Percentiles rank a stretch among this genome's conserved stretches.
phyloP scores from a whole-genome alignment of 2,797 vertebrate genomes.

The Naso thynnoides region DNA sequence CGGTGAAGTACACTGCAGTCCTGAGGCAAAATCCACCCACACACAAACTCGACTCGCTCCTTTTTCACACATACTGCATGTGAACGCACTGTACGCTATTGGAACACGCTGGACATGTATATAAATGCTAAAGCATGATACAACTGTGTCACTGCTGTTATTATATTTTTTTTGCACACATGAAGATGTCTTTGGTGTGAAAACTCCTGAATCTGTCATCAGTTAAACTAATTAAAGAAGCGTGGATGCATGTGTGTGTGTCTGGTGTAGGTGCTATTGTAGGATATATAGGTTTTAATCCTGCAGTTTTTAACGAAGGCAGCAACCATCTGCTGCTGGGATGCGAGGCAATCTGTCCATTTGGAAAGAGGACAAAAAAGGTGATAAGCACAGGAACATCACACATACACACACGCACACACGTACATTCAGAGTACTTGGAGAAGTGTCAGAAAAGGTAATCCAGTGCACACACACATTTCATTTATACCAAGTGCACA shows the following conservation, averaged over 20 bases:
- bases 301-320: constrained; percentile 67
- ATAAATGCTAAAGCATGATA: background rate
- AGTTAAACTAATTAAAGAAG: constrained; percentile 1
- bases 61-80: constrained; percentile 30
- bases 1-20: constrained; percentile 72
- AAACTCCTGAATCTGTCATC: background rate
- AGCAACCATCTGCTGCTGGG: constrained; percentile 83
- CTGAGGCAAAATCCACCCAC: constrained; percentile 74
- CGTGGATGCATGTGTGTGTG: constrained; percentile 13
- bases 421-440: constrained; percentile 30
- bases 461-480: constrained; percentile 58
- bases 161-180: background rate
- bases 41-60: constrained; percentile 48
- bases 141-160: background rate
- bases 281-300: constrained; percentile 61
- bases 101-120: background rate
- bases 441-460: constrained; percentile 56
- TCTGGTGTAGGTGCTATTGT: constrained; percentile 27
- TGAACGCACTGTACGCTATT: background rate
- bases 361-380: constrained; percentile 83
- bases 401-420: constrained; percentile 47
- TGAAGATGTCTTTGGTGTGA: background rate
- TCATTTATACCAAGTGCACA: constrained; percentile 74
- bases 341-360: constrained; percentile 83
- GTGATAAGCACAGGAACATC: constrained; percentile 73